A percentile compares a stretch with the other conserved stretches of the same genome.
Evolutionary conservation across 2,113 vertebrate genomes (phyloP).

Genomic region (Amphilophus citrinellus): DNA sequence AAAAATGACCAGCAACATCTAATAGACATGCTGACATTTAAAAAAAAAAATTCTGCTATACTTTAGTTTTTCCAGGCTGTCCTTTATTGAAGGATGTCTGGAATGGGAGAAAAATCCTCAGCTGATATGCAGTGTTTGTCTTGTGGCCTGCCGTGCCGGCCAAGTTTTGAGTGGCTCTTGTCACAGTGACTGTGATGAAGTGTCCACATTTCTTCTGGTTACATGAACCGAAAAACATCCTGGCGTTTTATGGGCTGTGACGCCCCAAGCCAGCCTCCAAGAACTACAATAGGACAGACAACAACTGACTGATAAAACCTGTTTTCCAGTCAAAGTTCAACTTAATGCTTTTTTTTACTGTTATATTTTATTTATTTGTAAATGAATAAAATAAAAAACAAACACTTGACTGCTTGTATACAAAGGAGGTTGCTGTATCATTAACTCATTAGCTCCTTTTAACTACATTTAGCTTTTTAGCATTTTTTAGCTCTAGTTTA

Average conservation of each 20-base stretch:
- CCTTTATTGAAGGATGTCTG: not conserved
- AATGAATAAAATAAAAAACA: not conserved
- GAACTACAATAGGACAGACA: not conserved
- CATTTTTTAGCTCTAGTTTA: not conserved
- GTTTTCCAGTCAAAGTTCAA: not conserved
- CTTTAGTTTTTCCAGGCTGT: not conserved
- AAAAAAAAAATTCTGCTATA: not conserved
- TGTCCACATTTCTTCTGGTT: conserved; percentile 37
- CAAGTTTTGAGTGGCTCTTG: conserved; percentile 52
- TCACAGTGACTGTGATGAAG: conserved; percentile 40
- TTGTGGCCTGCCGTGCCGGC: conserved; percentile 16
- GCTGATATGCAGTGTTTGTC: conserved; percentile 28
- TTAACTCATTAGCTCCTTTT: not conserved
- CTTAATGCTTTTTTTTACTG: not conserved
- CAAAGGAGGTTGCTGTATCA: not conserved
- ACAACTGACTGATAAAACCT: not conserved
- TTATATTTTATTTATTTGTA: not conserved
- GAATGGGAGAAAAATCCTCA: not conserved
- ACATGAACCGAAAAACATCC: conserved; percentile 18
- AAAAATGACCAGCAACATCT: not conserved
- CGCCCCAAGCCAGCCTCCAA: not conserved
- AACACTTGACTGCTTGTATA: not conserved
- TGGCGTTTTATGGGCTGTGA: conserved; percentile 2
- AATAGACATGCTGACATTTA: not conserved
- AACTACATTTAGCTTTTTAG: not conserved